A percentile compares a stretch with the other conserved stretches of the same genome.
These are phyloP conservation scores for Uloborus plumipes DNA, from an alignment of 2,888 invertebrate genomes.

Conservation along the genomic window DNA sequence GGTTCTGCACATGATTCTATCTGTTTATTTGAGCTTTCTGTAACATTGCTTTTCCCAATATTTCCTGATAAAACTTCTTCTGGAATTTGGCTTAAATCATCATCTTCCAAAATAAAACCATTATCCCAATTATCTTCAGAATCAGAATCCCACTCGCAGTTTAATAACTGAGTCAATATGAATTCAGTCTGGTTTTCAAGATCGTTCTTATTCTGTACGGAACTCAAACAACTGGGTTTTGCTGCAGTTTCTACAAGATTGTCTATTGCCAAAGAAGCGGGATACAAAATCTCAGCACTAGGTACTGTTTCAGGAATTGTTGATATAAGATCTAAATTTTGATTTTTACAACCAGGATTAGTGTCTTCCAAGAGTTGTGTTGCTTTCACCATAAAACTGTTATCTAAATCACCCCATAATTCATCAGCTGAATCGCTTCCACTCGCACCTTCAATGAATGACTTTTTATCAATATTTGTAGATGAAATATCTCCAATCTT, in stretches of 20 bases:
- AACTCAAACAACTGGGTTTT: not conserved
- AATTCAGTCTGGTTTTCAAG: slow-evolving; percentile 4
- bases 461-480: slow-evolving; percentile 7
- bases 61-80: slow-evolving; percentile 40
- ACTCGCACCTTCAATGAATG: slow-evolving; percentile 34
- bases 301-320: slow-evolving; percentile 44
- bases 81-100: slow-evolving; percentile 39
- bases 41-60: not conserved
- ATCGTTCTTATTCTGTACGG: not conserved
- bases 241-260: not conserved
- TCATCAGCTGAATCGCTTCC: slow-evolving; percentile 47
- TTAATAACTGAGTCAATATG: slow-evolving; percentile 22
- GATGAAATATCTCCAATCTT: too few relatives aligned
- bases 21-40: not conserved
- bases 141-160: slow-evolving; percentile 37
- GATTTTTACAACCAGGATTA: not conserved
- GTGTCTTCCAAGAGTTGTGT: slow-evolving; percentile 43
- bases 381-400: slow-evolving; percentile 53
- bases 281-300: not conserved
- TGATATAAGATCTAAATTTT: slow-evolving; percentile 18
- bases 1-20: not conserved
- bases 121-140: slow-evolving; percentile 42
- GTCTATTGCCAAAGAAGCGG: not conserved
- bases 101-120: slow-evolving; percentile 46
- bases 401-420: slow-evolving; percentile 46